phyloP scores from a whole-genome alignment of 2,113 vertebrate genomes.

The Eolophus roseicapilla region DNA sequence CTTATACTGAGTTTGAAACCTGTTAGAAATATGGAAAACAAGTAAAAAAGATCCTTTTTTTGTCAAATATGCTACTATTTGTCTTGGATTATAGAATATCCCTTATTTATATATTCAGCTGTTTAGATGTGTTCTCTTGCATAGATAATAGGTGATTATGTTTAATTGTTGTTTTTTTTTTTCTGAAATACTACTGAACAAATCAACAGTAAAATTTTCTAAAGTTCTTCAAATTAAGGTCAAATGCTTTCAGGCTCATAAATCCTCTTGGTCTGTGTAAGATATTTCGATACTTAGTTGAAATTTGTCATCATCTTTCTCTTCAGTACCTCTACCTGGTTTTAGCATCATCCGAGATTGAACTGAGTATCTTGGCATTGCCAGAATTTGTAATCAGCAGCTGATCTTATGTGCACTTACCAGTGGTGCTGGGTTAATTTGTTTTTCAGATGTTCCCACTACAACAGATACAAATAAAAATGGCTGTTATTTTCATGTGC shows the following conservation, averaged over 20 bases:
- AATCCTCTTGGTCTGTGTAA: neutral
- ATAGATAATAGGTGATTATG: neutral
- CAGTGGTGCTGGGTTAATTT: neutral
- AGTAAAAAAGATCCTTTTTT: neutral
- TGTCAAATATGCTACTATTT: neutral
- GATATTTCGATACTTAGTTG: neutral
- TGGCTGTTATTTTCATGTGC: neutral
- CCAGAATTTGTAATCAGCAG: neutral
- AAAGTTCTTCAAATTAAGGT: neutral
- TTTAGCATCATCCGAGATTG: neutral
- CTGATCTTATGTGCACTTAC: neutral
- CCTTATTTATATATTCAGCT: neutral
- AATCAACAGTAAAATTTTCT: slow-evolving; percentile 1
- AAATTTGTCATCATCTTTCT: neutral
- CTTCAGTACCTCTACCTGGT: neutral
- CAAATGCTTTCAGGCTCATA: neutral
- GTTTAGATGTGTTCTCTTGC: neutral
- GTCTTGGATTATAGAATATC: neutral
- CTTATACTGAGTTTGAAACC: neutral
- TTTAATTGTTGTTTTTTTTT: neutral
- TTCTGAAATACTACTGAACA: neutral
- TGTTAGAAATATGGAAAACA: neutral
- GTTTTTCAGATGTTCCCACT: neutral
- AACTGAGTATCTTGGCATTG: neutral
- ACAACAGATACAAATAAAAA: neutral